A percentile compares a stretch with the other conserved stretches of the same genome.
phyloP scores from a whole-genome alignment of 2,888 invertebrate species.

The Linyphia triangularis region DNA sequence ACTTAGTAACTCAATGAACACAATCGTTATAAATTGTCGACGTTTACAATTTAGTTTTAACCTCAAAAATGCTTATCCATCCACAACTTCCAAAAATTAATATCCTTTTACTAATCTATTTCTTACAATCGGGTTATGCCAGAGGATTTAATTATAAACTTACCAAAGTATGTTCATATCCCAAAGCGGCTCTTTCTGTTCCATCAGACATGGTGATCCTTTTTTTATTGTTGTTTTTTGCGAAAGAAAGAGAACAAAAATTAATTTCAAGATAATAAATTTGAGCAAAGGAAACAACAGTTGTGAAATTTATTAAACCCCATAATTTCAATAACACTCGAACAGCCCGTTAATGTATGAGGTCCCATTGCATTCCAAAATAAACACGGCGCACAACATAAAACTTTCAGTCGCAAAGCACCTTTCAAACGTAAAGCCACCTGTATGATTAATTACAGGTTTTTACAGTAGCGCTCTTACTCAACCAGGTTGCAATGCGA shows the following conservation, averaged over 20 bases:
- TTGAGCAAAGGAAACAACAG: background rate
- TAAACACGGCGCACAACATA: background rate
- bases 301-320: background rate
- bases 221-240: background rate
- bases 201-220: slow-evolving; percentile 47
- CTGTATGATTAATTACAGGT: slow-evolving; percentile 27
- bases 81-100: background rate
- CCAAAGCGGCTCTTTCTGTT: slow-evolving; percentile 69
- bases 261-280: background rate
- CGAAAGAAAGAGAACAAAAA: slow-evolving; percentile 16
- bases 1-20: no score
- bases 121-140: background rate
- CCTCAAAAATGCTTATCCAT: background rate
- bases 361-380: background rate
- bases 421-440: slow-evolving; percentile 4
- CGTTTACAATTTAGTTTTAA: no score
- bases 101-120: background rate
- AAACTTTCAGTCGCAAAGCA: background rate
- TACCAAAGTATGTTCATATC: slow-evolving; percentile 76
- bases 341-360: background rate
- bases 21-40: no score
- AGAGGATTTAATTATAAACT: slow-evolving; percentile 14
- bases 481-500: background rate
- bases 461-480: background rate
- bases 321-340: background rate